Percentiles rank a stretch among this genome's conserved stretches.
These are phyloP conservation scores for Paramormyrops hopkinsi DNA, from an alignment of 2,797 vertebrate species.

Conservation along the genomic window DNA sequence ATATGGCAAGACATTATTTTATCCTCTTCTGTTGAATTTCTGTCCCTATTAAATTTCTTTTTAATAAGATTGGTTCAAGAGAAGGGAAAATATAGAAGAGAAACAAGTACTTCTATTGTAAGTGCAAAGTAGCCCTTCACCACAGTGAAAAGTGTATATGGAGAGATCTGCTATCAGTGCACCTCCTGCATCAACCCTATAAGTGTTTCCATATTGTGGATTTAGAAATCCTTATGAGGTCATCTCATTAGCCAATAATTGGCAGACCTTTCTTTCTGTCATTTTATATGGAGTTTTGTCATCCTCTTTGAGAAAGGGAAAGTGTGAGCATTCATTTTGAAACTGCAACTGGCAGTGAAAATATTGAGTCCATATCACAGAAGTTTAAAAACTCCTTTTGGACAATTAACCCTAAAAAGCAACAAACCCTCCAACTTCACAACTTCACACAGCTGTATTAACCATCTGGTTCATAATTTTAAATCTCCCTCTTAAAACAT, in stretches of 20 bases:
- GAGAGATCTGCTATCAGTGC: constrained; percentile 43
- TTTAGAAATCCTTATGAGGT: constrained; percentile 72
- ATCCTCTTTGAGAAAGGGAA: constrained; percentile 42
- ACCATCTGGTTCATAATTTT: constrained; percentile 12
- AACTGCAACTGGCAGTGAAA: constrained; percentile 51
- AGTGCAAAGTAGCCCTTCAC: constrained; percentile 51
- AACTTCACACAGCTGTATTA: constrained; percentile 57
- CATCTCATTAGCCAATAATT: constrained; percentile 81
- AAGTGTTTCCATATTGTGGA: constrained; percentile 67
- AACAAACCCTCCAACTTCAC: constrained; percentile 60
- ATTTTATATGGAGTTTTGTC: constrained; percentile 61
- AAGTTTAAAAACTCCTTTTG: constrained; percentile 65
- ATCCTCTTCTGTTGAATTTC: constrained; percentile 29
- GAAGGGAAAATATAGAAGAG: constrained; percentile 34
- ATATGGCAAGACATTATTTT: constrained; percentile 42
- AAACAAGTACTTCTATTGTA: constrained; percentile 54
- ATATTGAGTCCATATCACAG: constrained; percentile 58
- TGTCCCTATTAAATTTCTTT: constrained; percentile 38
- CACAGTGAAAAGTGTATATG: constrained; percentile 44
- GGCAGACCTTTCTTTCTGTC: constrained; percentile 58
- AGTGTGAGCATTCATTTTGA: constrained; percentile 57
- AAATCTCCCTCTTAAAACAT: not conserved
- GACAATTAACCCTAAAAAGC: constrained; percentile 66
- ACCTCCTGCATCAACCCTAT: constrained; percentile 41
- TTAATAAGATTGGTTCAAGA: constrained; percentile 19